Conservation (phyloP, 92 coral and sea anemone species). For the Phenganax stokvisi region DNA sequence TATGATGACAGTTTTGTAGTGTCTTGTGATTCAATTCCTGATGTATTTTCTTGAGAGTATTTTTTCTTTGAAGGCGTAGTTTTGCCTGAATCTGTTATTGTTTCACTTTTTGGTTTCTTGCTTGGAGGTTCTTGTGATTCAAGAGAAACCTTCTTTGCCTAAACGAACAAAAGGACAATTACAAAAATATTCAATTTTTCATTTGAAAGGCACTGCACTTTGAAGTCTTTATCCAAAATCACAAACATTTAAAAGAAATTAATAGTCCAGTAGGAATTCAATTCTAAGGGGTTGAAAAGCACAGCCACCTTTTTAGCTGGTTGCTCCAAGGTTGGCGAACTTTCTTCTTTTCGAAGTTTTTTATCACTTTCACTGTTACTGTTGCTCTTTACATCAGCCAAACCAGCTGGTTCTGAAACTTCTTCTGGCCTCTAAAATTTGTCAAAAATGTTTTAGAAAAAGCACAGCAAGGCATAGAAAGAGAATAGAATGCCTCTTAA, state of each 20-base stretch:
- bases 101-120: too few relatives aligned
- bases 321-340: background rate
- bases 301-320: conserved; percentile 22
- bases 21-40: too few relatives aligned
- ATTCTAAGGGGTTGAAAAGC: background rate
- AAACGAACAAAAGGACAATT: too few relatives aligned
- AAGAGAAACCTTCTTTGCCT: too few relatives aligned
- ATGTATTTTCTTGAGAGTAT: too few relatives aligned
- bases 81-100: too few relatives aligned
- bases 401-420: background rate
- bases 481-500: background rate
- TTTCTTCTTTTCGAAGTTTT: background rate
- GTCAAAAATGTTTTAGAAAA: background rate
- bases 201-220: too few relatives aligned
- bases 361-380: background rate
- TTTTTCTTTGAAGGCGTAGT: too few relatives aligned
- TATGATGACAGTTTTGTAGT: background rate
- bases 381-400: background rate
- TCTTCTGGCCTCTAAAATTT: conserved; percentile 1
- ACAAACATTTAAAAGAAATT: background rate
- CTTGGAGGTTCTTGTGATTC: too few relatives aligned
- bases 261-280: background rate
- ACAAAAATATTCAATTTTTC: too few relatives aligned
- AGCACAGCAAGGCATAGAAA: background rate
- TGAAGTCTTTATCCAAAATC: background rate